Conservation (phyloP, 2,888 invertebrate species). For the Copidosoma aretas region DNA sequence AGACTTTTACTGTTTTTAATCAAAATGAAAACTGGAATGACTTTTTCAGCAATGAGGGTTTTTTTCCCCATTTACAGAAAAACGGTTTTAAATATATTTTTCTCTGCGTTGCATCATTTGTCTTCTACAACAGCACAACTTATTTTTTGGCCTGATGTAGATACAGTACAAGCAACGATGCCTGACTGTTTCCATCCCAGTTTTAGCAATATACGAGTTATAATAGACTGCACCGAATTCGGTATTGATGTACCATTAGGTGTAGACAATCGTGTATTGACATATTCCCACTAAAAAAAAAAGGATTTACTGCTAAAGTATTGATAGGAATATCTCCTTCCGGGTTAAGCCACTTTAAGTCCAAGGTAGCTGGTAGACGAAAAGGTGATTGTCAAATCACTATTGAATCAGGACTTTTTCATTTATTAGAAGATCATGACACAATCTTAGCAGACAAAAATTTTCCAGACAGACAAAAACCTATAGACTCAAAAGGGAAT, state of each 20-base stretch:
- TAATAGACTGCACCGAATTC: slow-evolving; percentile 40
- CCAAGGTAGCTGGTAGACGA: slow-evolving; percentile 39
- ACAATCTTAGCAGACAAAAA: slow-evolving; percentile 42
- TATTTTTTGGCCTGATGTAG: slow-evolving; percentile 26
- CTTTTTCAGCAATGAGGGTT: slow-evolving; percentile 41
- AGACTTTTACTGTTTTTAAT: slow-evolving; percentile 43
- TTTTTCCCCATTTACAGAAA: slow-evolving; percentile 40
- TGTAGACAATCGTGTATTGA: slow-evolving; percentile 21
- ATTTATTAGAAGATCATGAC: slow-evolving; percentile 39
- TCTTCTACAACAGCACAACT: slow-evolving; percentile 14
- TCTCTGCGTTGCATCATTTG: slow-evolving; percentile 16
- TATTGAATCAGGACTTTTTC: slow-evolving; percentile 38
- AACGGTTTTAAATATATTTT: slow-evolving; percentile 41
- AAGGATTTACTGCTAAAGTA: slow-evolving; percentile 33
- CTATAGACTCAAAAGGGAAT: slow-evolving; percentile 26
- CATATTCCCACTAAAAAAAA: slow-evolving; percentile 12
- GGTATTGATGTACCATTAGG: slow-evolving; percentile 23
- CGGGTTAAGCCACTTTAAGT: slow-evolving; percentile 41
- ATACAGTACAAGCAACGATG: slow-evolving; percentile 24
- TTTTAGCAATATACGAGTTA: slow-evolving; percentile 33
- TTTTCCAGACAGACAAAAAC: slow-evolving; percentile 37
- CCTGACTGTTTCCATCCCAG: slow-evolving; percentile 21
- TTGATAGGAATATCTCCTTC: slow-evolving; percentile 38
- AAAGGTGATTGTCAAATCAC: slow-evolving; percentile 42
- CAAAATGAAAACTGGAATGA: slow-evolving; percentile 31